Conservation (phyloP, 2,797 vertebrate genomes). For the Helarctos malayanus region DNA sequence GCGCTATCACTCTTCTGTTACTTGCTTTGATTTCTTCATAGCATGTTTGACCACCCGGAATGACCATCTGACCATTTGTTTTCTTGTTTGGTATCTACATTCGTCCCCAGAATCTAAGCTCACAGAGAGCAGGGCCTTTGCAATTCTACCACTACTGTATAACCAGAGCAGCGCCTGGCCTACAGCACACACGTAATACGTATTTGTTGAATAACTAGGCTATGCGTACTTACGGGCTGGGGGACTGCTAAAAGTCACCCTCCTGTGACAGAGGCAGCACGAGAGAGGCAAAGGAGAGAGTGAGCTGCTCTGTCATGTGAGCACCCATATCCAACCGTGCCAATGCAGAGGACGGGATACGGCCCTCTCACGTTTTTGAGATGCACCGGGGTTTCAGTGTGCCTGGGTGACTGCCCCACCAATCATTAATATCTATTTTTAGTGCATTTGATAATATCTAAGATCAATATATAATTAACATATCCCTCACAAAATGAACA, state of each 20-base stretch:
- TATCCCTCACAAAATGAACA: not conserved
- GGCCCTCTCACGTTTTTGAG: accelerated
- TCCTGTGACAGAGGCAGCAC: not conserved
- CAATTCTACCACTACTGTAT: accelerated
- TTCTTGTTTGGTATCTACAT: not conserved
- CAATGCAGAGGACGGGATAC: not conserved
- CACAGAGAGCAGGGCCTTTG: not conserved
- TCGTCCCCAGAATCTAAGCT: not conserved
- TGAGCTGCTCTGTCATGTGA: not conserved
- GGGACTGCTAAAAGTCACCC: not conserved
- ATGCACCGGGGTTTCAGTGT: not conserved
- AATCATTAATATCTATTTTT: not conserved
- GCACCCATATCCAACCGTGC: not conserved
- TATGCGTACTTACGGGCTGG: not conserved
- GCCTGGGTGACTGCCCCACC: not conserved
- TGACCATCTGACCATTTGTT: not conserved
- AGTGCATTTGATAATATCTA: not conserved
- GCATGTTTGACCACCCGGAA: not conserved
- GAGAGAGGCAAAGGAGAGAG: no score
- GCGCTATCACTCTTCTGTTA: accelerated
- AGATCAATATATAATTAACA: not conserved
- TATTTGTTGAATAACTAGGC: not conserved
- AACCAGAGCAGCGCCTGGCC: not conserved
- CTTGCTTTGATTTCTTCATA: not conserved
- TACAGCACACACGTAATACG: accelerated